A percentile compares a stretch with the other conserved stretches of the same genome.
Conservation (phyloP, 2,113 vertebrate species). For the Oxygymnocypris stewartii region DNA sequence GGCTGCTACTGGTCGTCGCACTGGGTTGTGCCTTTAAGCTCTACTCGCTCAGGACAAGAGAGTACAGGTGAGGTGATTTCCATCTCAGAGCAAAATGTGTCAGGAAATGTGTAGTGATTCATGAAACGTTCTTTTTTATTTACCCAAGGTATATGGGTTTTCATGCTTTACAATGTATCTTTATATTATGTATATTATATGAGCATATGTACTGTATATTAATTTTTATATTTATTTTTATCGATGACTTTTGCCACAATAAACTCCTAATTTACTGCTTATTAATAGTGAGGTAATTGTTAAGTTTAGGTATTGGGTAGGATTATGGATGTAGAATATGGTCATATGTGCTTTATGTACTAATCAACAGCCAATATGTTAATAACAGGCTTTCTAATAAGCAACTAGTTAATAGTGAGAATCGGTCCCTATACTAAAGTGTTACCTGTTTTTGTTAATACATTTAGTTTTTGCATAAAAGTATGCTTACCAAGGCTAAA, state of each 20-base stretch:
- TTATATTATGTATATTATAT: neutral
- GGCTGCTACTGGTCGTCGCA: slow-evolving; percentile 92
- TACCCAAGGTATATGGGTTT: neutral
- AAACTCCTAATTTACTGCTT: too few species aligned
- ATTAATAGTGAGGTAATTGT: too few species aligned
- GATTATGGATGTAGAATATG: too few species aligned
- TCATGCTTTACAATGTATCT: neutral
- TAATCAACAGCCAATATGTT: too few species aligned
- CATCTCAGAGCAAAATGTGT: neutral
- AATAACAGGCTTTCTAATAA: too few species aligned
- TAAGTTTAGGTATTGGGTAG: too few species aligned
- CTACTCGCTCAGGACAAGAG: slow-evolving; percentile 87
- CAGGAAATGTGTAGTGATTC: neutral
- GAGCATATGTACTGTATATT: neutral
- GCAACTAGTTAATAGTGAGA: too few species aligned
- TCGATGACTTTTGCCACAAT: too few species aligned
- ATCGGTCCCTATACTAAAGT: too few species aligned
- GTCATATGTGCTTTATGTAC: too few species aligned
- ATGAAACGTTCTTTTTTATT: neutral
- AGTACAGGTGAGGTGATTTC: slow-evolving; percentile 82
- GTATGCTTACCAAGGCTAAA: neutral
- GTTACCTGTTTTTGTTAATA: neutral
- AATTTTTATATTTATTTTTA: neutral
- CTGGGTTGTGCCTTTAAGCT: slow-evolving; percentile 96
- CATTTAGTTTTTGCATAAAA: neutral